Evolutionary conservation across 2,797 vertebrate genomes (phyloP), one percentile per base, ranked within the genome.

Genomic region (Salarias fasciatus): DNA sequence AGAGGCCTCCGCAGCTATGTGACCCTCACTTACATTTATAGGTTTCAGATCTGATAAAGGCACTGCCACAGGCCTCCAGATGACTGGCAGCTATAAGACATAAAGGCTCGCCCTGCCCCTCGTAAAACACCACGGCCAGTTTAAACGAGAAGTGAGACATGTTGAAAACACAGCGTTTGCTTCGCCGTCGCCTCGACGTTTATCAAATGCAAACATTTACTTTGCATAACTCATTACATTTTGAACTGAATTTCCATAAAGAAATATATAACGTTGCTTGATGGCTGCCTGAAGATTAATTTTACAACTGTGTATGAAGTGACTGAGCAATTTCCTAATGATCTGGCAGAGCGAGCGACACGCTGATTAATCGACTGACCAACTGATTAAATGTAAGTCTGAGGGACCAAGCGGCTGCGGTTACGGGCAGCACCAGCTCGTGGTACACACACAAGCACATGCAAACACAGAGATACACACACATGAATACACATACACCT

Each of bases 1-100:
- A 49, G 59, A 77, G 77, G 79, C 77, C 75, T 80, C 73, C 53
- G 62, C 76, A 87, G 84, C 59, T 69, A 83, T 75, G 70, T 72
- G 82, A 81, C 83, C 82, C 78, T 84, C 69, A 64, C 77, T 74
- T 79, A 82, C 75, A 68, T 88, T 82, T 83, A 84, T 42, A 74
- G 71, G 74, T 66, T 79, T 66, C 51, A 67, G 47, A 69, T 67
- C 59, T 69, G 75, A 84, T 84, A 85, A 76, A 79, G 73, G 74
- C 66, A 69, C 65, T 43, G 80, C 75, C 77, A 74, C 49, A 10
- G 80, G 80, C 82, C 51, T 77, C 75, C 51, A 48, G 73, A 63
- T 78, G 80, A 85, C 71, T 84, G 82, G 57, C 78, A 85, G 57
- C 45, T 64, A 79, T 56, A 49, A 36, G 55, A 70, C 57, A 79